Conservation (phyloP, 2,113 vertebrate genomes). For the Lethenteron camtschaticum region DNA sequence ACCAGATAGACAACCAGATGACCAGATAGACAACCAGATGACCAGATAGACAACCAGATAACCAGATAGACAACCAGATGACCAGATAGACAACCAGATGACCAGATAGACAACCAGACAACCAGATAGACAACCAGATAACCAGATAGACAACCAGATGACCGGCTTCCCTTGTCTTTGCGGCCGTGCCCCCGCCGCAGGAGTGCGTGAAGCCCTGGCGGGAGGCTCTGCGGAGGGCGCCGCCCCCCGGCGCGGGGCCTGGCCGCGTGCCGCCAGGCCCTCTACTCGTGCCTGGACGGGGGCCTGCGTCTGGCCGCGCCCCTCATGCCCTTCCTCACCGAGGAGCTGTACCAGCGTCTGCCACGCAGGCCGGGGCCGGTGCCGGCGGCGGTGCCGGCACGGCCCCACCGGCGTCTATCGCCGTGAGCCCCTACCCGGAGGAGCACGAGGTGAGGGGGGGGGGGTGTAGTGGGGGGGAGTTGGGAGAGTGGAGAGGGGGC, state of each 20-base stretch:
- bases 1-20: too few relatives aligned
- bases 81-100: too few relatives aligned
- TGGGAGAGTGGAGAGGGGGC: neutral
- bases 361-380: constrained; percentile 27
- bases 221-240: constrained; percentile 17
- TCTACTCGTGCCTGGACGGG: constrained; percentile 53
- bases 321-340: constrained; percentile 57
- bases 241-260: neutral
- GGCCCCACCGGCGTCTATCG: constrained; percentile 28
- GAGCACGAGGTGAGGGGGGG: constrained; percentile 25
- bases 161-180: too few relatives aligned
- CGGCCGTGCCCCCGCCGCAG: constrained; percentile 16
- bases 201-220: constrained; percentile 62
- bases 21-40: too few relatives aligned
- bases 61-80: too few relatives aligned
- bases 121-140: too few relatives aligned
- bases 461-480: too few relatives aligned
- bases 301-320: constrained; percentile 51
- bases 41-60: too few relatives aligned
- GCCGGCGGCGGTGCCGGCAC: constrained; percentile 10
- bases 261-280: constrained; percentile 24
- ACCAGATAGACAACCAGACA: too few relatives aligned
- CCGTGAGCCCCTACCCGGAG: constrained; percentile 39
- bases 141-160: too few relatives aligned
- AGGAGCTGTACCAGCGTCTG: constrained; percentile 59